Conservation (phyloP, 2,113 vertebrate species). For the Pipa parva region DNA sequence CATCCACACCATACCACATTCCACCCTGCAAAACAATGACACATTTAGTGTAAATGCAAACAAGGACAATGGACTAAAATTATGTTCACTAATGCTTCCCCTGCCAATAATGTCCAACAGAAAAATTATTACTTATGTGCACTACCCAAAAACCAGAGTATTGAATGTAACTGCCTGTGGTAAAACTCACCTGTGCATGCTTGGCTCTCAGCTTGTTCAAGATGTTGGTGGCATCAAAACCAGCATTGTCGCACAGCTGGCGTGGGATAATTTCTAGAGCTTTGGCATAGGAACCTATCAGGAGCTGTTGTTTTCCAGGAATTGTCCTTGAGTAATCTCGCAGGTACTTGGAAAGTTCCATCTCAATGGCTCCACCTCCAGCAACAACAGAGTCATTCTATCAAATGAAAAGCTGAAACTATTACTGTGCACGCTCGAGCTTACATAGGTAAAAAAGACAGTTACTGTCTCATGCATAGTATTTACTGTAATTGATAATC, state of each 20-base stretch:
- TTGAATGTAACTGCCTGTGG: too few species aligned
- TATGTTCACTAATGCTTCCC: too few species aligned
- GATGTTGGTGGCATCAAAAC: slow-evolving; percentile 98
- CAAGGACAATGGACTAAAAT: too few species aligned
- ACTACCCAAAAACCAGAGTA: too few species aligned
- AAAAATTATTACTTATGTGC: too few species aligned
- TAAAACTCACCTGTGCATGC: slow-evolving; percentile 87
- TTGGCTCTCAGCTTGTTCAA: slow-evolving; percentile 95
- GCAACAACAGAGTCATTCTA: slow-evolving; percentile 94
- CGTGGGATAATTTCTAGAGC: slow-evolving; percentile 93
- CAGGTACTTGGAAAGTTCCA: slow-evolving; percentile 93
- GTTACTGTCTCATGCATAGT: too few species aligned
- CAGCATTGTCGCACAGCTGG: slow-evolving; percentile 95
- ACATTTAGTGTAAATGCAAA: too few species aligned
- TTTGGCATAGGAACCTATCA: slow-evolving; percentile 93
- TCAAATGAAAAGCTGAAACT: too few species aligned
- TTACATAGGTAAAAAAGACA: too few species aligned
- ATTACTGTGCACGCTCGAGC: too few species aligned
- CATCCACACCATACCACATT: slow-evolving; percentile 89
- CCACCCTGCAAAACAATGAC: slow-evolving; percentile 65
- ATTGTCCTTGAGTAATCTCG: slow-evolving; percentile 93
- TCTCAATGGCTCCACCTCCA: slow-evolving; percentile 92
- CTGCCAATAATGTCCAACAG: too few species aligned
- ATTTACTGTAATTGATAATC: too few species aligned
- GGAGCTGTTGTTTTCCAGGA: slow-evolving; percentile 93